Evolutionary conservation across 2,113 vertebrate species (phyloP), one percentile per base, ranked within the genome.

Genomic region (Nettapus auritus): DNA sequence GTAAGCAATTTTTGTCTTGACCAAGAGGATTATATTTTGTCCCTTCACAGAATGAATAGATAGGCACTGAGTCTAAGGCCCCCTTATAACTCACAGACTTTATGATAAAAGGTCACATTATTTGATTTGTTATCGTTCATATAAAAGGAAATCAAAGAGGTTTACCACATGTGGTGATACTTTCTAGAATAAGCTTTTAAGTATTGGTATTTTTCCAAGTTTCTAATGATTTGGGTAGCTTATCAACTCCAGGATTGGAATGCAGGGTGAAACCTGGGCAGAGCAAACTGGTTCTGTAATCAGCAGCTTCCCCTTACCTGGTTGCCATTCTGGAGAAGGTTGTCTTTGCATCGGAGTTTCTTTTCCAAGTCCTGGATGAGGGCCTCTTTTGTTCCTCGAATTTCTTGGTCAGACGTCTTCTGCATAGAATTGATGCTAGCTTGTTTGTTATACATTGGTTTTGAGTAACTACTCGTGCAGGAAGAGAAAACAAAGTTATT

Each of bases 331-430:
- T 98, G 98, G 46, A 99, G 98, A 77, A 98, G 98, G 82, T 91
- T 98, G 92, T 99, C 99, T 96, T 99, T 99, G 90, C 98, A 98
- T 76, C 98, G 98, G 20, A 99, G 98, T 74, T 99, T 99, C 97
- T 99, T 99, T 64, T 99, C 99, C 97, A 99, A 97, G 93, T 99
- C 99, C 95, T 99, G 99, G 84, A 99, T 99, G 46, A 99, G 98
- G 36, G 99, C 99, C 68, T 99, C 99, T 97, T 99, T 99, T 66
- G 99, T 99, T 94, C 99, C 99, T 98, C 98, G 98, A 79, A 99
- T 99, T 95, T 99, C 98, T 74, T 98, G 98, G 88, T 99, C 99
- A 83, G 99, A 98, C 91, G 98, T 98, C 92, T 97, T 98, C 82
- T 98, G 98, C 63, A 97, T 97, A 28, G 98, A 98, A 59, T 97